phyloP scores from a whole-genome alignment of 2,888 invertebrate species.

The Nowickia ferox region DNA sequence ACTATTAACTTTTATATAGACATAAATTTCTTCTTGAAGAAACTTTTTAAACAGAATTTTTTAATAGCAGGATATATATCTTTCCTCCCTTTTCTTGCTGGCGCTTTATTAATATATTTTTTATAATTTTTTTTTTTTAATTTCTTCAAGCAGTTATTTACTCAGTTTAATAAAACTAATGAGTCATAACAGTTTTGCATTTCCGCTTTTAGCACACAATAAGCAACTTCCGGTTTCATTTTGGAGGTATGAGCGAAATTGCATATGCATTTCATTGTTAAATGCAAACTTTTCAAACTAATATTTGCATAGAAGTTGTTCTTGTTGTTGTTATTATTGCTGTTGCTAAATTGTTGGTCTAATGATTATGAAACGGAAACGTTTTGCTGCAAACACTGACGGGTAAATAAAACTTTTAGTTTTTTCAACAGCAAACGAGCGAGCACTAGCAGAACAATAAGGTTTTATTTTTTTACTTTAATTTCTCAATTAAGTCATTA shows the following conservation, averaged over 20 bases:
- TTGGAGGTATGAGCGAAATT: constrained; percentile 11
- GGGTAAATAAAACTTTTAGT: background rate
- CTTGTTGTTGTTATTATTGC: background rate
- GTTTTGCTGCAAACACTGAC: constrained; percentile 14
- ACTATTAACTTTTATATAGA: background rate
- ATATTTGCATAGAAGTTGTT: background rate
- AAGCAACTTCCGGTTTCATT: constrained; percentile 55
- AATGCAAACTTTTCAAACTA: constrained; percentile 8
- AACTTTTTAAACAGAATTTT: background rate
- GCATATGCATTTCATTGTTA: background rate
- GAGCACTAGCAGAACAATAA: background rate
- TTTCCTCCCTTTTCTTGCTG: constrained; percentile 3
- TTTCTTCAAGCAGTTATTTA: constrained; percentile 1
- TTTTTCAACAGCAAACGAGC: background rate
- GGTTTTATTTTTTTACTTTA: background rate
- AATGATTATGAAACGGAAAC: constrained; percentile 53
- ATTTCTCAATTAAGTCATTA: too few species aligned
- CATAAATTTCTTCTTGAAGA: background rate
- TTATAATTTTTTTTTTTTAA: background rate
- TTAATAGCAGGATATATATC: constrained; percentile 21
- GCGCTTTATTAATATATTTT: background rate
- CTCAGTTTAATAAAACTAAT: constrained; percentile 50
- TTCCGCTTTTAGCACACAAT: constrained; percentile 47
- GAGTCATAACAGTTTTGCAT: constrained; percentile 57
- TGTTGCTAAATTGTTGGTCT: constrained; percentile 3